Evolutionary conservation across 2,113 vertebrate species (phyloP).

Genomic region (Nettapus auritus): DNA sequence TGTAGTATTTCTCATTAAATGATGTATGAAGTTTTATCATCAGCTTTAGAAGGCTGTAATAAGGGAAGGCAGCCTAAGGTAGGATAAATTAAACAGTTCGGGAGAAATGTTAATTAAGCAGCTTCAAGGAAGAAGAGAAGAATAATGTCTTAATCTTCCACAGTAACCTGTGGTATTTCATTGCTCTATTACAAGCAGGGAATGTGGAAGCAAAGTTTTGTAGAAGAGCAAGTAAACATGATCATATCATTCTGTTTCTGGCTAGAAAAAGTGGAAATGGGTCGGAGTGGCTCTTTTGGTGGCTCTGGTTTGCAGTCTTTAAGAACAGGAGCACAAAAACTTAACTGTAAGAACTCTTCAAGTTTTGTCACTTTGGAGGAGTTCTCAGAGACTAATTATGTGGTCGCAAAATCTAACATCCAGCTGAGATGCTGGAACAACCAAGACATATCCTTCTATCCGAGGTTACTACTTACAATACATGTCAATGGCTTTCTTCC

Average conservation of each 20-base stretch:
- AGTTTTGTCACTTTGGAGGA: neutral
- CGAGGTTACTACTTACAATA: constrained; percentile 13
- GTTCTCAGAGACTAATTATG: constrained; percentile 13
- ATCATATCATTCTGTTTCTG: neutral
- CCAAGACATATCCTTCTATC: neutral
- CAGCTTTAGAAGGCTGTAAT: neutral
- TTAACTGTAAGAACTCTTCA: neutral
- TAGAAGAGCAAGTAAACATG: neutral
- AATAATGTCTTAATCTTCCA: neutral
- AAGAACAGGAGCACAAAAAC: neutral
- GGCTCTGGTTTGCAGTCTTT: neutral
- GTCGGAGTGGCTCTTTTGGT: neutral
- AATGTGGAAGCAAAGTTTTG: neutral
- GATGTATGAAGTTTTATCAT: neutral
- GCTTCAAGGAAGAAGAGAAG: constrained; percentile 14
- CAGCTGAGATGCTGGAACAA: neutral
- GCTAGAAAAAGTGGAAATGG: neutral
- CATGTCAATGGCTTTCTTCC: neutral
- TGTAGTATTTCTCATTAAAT: constrained; percentile 4
- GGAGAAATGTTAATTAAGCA: constrained; percentile 21
- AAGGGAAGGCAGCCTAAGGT: neutral
- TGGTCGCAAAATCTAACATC: neutral
- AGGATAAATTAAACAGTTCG: constrained; percentile 10
- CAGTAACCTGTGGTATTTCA: neutral
- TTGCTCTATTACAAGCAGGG: neutral